Conservation (phyloP, 2,888 invertebrate species). For the Caenorhabditis becei region DNA sequence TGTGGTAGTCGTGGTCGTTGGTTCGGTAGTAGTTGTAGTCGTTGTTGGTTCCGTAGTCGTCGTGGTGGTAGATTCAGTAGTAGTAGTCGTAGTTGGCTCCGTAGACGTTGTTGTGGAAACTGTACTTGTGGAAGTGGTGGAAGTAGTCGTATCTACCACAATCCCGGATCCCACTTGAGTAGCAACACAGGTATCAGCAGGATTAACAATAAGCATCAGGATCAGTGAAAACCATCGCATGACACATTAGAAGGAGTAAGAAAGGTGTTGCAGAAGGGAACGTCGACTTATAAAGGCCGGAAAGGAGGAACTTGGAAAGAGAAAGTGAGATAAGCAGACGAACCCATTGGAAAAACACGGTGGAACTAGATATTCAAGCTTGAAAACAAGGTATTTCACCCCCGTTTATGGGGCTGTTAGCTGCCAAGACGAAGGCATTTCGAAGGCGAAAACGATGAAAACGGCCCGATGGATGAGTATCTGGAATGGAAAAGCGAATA, state of each 20-base stretch:
- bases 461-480: not conserved
- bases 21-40: slow-evolving; percentile 10
- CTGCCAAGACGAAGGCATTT: not conserved
- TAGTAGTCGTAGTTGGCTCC: not conserved
- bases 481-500: not conserved
- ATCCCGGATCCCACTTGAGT: not conserved
- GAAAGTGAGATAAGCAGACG: slow-evolving; percentile 3
- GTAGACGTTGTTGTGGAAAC: slow-evolving; percentile 12
- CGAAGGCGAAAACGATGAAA: not conserved
- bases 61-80: too few species aligned
- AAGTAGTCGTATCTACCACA: slow-evolving; percentile 1
- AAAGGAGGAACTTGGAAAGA: slow-evolving; percentile 1
- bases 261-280: slow-evolving; percentile 13
- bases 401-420: not conserved
- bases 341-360: slow-evolving; percentile 1
- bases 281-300: slow-evolving; percentile 18
- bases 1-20: slow-evolving; percentile 17
- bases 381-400: not conserved
- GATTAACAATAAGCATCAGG: not conserved
- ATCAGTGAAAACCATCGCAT: slow-evolving; percentile 29
- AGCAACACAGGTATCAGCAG: slow-evolving; percentile 19
- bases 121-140: not conserved
- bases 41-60: not conserved
- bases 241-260: slow-evolving; percentile 25
- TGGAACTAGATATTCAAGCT: slow-evolving; percentile 1